Conservation (phyloP, 1,140 invertebrate species). For the Euschistus heros region DNA sequence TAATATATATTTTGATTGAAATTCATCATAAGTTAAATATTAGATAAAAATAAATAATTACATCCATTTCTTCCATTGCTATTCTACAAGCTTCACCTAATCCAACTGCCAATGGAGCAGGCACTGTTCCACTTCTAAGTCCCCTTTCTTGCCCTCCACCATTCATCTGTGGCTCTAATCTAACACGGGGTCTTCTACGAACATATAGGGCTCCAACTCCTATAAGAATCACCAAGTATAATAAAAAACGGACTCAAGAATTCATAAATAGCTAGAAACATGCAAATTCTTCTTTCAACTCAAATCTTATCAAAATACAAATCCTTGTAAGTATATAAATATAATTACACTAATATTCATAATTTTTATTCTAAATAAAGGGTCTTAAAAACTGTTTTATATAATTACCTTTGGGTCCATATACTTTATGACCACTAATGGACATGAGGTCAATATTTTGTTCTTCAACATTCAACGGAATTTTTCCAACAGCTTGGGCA, state of each 20-base stretch:
- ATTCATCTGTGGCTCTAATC: conserved; percentile 91
- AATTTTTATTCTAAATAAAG: background rate
- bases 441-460: conserved; percentile 98
- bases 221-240: conserved; percentile 31
- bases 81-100: conserved; percentile 84
- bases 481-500: conserved; percentile 94
- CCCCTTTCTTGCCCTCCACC: conserved; percentile 97
- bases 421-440: conserved; percentile 97
- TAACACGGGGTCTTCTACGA: conserved; percentile 80
- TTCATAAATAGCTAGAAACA: too few species aligned
- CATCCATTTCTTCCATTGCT: conserved; percentile 71
- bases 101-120: conserved; percentile 85
- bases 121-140: conserved; percentile 92
- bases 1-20: too few species aligned
- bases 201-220: conserved; percentile 92
- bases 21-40: too few species aligned
- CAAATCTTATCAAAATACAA: too few species aligned
- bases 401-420: conserved; percentile 84
- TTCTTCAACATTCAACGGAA: conserved; percentile 83
- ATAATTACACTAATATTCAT: too few species aligned
- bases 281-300: too few species aligned
- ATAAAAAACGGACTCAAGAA: too few species aligned
- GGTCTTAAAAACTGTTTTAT: background rate
- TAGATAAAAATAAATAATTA: conserved; percentile 31
- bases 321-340: too few species aligned